Evolutionary conservation across 2,113 vertebrate genomes (phyloP).

Genomic region (Halcyon malimbica): DNA sequence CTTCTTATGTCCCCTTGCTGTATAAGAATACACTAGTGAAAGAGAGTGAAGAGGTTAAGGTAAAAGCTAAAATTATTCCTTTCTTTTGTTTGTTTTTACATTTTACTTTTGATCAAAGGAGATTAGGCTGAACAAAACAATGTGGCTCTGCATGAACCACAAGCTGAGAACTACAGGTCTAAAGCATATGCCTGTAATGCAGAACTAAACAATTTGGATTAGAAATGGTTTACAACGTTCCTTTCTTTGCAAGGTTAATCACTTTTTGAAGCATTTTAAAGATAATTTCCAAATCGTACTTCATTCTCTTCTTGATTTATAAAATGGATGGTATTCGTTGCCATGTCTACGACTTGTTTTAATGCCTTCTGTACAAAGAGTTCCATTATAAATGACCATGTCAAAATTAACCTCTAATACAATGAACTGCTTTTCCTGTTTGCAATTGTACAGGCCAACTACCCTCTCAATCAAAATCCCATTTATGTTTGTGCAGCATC

Average conservation of each 20-base stretch:
- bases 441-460: not conserved
- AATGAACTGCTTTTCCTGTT: not conserved
- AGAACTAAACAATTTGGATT: not conserved
- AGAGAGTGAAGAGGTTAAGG: not conserved
- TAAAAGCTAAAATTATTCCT: not conserved
- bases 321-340: not conserved
- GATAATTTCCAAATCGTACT: not conserved
- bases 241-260: not conserved
- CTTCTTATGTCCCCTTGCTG: not conserved
- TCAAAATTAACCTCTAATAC: constrained; percentile 30
- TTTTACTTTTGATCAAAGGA: not conserved
- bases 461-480: constrained; percentile 16
- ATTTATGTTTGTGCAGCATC: constrained; percentile 25
- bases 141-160: not conserved
- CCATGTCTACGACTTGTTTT: not conserved
- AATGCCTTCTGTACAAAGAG: not conserved
- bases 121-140: not conserved
- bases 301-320: not conserved
- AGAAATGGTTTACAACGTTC: not conserved
- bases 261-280: not conserved
- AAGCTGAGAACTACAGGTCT: not conserved
- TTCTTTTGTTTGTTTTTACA: not conserved
- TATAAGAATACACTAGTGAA: not conserved
- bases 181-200: not conserved
- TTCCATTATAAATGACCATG: not conserved